Base-by-base conservation (phyloP, 2,888 invertebrate species). In the Polyommatus icarus region DNA sequence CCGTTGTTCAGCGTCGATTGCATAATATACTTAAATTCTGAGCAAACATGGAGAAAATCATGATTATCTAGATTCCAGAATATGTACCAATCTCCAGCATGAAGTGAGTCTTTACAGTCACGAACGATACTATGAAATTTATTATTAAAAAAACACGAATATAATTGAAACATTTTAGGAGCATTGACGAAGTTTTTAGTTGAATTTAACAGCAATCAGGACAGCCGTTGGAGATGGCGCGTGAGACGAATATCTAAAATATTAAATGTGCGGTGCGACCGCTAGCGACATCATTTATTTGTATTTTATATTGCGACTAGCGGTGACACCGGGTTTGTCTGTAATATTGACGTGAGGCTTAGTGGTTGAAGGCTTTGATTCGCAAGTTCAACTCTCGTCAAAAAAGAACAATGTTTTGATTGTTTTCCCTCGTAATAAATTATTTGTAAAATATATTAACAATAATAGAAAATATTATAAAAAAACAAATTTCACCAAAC, bases 151-250 rank as follows among this genome's bases (percentile, higher is more conserved):
- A 72, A 59, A 59, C 79, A 86, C 84, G 85, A 83, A 89, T 88
- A 91, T 91, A 92, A 92, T 91, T 91, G 90, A 89, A 91, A 89
- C 90, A 89, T 91, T 94, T 93, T 91, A 88, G 88, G 86, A 88
- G 88, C 90, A 91, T 90, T 92, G 90, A 90, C 91, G 90, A 93
- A 94, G 92, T 94, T 94, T 93, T 94, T 94, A 94, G 94, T 93
- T 93, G 91, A 94, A 94, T 94, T 94, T 94, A 91, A 91, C 91
- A 88, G 93, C 94, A 94, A 94, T 94, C 94, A 94, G 91, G 91
- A 89, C 90, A 92, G 89, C 93, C 89, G 93, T 92, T 91, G 92
- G 91, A 91, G 91, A 90, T 84, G 90, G 88, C 85, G 92, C 94
- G 94, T 94, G 94, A 92, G 89, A 82, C 80, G 94, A 92, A 93